These are phyloP conservation scores for Calameuta pallipes DNA, from an alignment of 2,888 invertebrate species.

Conservation along the genomic window DNA sequence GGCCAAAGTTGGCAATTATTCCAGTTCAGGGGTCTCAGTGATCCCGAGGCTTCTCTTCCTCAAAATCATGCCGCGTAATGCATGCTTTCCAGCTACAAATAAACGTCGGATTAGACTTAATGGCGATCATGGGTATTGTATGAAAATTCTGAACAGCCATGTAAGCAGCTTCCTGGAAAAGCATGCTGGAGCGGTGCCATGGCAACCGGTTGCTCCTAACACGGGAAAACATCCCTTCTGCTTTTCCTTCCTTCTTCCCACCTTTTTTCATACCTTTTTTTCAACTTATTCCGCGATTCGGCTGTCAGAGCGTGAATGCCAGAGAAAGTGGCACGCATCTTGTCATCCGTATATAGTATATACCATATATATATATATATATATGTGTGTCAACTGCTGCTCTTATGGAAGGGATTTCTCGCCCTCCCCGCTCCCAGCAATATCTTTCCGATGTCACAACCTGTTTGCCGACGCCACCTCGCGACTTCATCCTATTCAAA, in stretches of 20 bases:
- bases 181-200: constrained; percentile 29
- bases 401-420: background rate
- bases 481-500: background rate
- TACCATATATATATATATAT: background rate
- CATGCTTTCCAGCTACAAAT: constrained; percentile 32
- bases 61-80: background rate
- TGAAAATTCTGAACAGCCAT: constrained; percentile 41
- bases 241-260: background rate
- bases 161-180: constrained; percentile 45
- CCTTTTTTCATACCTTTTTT: background rate
- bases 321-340: background rate
- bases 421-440: background rate
- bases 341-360: background rate
- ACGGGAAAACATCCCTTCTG: background rate
- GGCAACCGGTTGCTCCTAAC: constrained; percentile 25
- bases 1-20: constrained; percentile 32
- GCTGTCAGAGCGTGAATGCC: background rate
- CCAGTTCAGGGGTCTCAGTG: constrained; percentile 24
- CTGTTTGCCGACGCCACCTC: background rate
- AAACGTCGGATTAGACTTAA: constrained; percentile 45
- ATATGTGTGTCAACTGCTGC: background rate
- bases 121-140: constrained; percentile 42
- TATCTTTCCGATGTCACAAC: background rate
- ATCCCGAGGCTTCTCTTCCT: constrained; percentile 7
- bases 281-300: background rate